Conservation (phyloP, 2,888 invertebrate species). For the Xestia c-nigrum region DNA sequence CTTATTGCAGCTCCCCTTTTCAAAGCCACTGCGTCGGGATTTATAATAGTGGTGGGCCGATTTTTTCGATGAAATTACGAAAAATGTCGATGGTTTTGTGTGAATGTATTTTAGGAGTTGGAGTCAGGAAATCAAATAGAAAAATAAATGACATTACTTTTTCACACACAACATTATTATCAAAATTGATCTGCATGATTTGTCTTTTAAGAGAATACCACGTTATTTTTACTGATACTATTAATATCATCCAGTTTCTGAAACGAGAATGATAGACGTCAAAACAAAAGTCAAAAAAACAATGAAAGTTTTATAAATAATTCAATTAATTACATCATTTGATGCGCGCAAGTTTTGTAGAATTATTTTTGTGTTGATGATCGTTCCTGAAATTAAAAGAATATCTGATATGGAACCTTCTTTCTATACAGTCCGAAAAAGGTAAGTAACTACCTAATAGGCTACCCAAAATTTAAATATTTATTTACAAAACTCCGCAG, state of each 20-base stretch:
- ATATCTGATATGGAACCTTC: neutral
- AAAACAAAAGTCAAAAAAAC: neutral
- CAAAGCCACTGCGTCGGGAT: constrained; percentile 81
- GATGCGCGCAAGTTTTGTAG: neutral
- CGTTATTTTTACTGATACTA: neutral
- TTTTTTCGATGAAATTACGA: constrained; percentile 32
- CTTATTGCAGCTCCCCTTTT: constrained; percentile 82
- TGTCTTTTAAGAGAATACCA: neutral
- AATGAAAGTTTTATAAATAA: neutral
- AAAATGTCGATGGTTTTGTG: constrained; percentile 29
- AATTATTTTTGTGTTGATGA: neutral
- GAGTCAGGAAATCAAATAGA: neutral
- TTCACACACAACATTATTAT: no score
- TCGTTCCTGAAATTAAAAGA: neutral
- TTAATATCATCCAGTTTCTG: neutral
- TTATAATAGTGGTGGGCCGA: constrained; percentile 73
- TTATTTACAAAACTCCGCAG: constrained; percentile 39
- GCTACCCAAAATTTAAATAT: constrained; percentile 37
- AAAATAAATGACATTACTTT: no score
- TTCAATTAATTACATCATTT: neutral
- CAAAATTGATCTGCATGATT: neutral
- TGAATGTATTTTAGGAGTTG: neutral
- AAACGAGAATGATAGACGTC: neutral
- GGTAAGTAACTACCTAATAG: constrained; percentile 10
- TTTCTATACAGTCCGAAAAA: neutral